phyloP scores from a whole-genome alignment of 2,113 vertebrate species.

The Telmatochromis sp. region DNA sequence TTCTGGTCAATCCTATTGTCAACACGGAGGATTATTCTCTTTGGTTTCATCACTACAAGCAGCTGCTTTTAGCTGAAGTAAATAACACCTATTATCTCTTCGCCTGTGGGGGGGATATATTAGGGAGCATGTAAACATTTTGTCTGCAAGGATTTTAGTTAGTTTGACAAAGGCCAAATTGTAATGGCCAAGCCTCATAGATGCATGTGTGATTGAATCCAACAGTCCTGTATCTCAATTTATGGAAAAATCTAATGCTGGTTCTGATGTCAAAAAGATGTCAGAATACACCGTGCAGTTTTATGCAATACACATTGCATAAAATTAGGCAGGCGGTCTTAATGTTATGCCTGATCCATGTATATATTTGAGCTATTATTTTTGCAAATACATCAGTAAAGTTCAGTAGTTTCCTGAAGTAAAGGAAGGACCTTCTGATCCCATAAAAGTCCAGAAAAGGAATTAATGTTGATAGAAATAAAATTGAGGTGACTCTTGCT shows the following conservation, averaged over 20 bases:
- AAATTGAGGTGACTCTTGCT: background rate
- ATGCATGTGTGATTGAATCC: background rate
- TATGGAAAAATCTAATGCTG: background rate
- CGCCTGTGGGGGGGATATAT: background rate
- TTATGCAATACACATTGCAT: background rate
- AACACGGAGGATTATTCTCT: background rate
- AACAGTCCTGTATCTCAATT: background rate
- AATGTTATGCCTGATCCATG: background rate
- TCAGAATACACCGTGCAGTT: background rate
- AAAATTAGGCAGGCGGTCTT: background rate
- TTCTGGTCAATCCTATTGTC: background rate
- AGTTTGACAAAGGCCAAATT: background rate
- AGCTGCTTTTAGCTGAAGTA: background rate
- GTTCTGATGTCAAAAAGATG: background rate
- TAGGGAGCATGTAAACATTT: background rate
- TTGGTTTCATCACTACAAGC: background rate
- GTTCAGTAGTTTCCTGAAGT: background rate
- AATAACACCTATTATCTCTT: background rate
- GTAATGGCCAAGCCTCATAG: background rate
- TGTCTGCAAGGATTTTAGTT: background rate
- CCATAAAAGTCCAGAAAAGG: background rate
- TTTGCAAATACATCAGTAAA: background rate
- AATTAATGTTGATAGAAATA: background rate
- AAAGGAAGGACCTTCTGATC: background rate
- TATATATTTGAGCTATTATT: background rate